These are phyloP conservation scores for Limenitis camilla DNA, from an alignment of 2,888 invertebrate genomes.

Conservation along the genomic window DNA sequence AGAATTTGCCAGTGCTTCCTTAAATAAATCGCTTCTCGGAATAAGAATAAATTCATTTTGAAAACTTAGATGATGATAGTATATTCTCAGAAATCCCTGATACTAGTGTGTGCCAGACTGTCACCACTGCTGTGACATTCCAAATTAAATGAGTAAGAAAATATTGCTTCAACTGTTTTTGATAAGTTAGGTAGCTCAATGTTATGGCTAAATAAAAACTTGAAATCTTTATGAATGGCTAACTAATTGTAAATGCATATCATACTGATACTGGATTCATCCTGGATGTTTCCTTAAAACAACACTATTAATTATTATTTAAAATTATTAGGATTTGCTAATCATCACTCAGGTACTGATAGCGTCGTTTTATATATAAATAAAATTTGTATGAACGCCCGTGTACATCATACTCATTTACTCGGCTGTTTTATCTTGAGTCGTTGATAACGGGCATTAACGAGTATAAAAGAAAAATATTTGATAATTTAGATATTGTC, in stretches of 20 bases:
- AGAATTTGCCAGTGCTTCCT: slow-evolving; percentile 21
- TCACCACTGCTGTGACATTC: not conserved
- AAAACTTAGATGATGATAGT: slow-evolving; percentile 4
- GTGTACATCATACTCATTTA: not conserved
- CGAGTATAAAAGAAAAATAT: slow-evolving; percentile 40
- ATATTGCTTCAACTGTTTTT: too few relatives aligned
- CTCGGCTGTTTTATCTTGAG: slow-evolving; percentile 7
- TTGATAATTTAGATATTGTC: slow-evolving; percentile 44
- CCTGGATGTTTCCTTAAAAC: too few relatives aligned
- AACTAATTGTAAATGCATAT: too few relatives aligned
- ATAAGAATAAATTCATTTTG: slow-evolving; percentile 1
- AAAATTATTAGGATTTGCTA: too few relatives aligned
- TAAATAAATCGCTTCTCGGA: slow-evolving; percentile 23
- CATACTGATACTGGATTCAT: too few relatives aligned
- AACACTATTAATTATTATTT: too few relatives aligned
- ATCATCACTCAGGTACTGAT: slow-evolving; percentile 10
- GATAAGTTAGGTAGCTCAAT: too few relatives aligned
- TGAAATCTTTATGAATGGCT: too few relatives aligned
- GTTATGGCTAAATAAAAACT: too few relatives aligned
- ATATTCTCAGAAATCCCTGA: slow-evolving; percentile 3
- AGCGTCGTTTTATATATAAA: slow-evolving; percentile 1
- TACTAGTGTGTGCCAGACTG: slow-evolving; percentile 10
- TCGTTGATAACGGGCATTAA: slow-evolving; percentile 24
- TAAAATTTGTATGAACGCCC: not conserved
- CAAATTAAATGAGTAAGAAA: slow-evolving; percentile 2